phyloP scores from a whole-genome alignment of 2,888 invertebrate genomes.

The Heteromurus nitidus region DNA sequence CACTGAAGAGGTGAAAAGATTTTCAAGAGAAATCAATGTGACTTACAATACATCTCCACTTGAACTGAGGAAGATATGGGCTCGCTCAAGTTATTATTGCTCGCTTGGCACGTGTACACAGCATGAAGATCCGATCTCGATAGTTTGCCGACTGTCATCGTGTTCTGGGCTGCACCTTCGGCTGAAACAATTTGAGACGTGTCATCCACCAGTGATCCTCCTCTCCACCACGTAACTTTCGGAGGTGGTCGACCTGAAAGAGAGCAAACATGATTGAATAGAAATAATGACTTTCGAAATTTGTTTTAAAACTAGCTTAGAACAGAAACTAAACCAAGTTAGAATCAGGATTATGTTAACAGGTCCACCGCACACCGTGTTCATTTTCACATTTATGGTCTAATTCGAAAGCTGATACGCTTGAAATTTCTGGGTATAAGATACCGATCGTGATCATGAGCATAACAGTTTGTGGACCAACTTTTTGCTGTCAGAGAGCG shows the following conservation, averaged over 20 bases:
- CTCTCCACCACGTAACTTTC: conserved; percentile 85
- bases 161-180: conserved; percentile 75
- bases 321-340: too few relatives aligned
- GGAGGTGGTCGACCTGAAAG: conserved; percentile 84
- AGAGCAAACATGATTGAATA: conserved; percentile 14
- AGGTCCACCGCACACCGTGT: too few relatives aligned
- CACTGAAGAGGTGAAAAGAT: too few relatives aligned
- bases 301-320: neutral
- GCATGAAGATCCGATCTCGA: conserved; percentile 82
- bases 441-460: too few relatives aligned
- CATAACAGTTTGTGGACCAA: too few relatives aligned
- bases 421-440: too few relatives aligned
- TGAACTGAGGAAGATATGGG: conserved; percentile 82
- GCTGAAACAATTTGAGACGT: conserved; percentile 71
- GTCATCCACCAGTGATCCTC: conserved; percentile 81
- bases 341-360: too few relatives aligned
- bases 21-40: neutral
- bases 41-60: conserved; percentile 82
- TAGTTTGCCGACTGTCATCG: conserved; percentile 77
- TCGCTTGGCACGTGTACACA: conserved; percentile 84
- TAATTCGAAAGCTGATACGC: too few relatives aligned
- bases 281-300: neutral
- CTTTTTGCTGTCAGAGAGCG: neutral
- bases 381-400: too few relatives aligned
- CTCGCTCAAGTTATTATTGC: conserved; percentile 83